Evolutionary conservation across 2,113 vertebrate species (phyloP), one percentile per base, ranked within the genome.

Genomic region (Nematolebias whitei): DNA sequence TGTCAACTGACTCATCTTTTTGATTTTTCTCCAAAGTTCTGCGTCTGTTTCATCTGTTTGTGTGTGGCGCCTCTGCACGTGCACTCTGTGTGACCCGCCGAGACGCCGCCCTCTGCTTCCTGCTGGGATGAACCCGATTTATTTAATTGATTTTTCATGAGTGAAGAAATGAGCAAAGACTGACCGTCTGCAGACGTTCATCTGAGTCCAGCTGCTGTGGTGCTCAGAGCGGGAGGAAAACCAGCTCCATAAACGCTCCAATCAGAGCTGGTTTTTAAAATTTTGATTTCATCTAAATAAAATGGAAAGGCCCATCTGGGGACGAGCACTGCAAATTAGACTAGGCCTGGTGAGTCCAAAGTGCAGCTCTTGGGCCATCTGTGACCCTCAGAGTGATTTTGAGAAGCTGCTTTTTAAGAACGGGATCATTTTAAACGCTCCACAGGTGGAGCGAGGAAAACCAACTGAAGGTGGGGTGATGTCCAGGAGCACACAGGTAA

Each of bases 11-110:
- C 56, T 67, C 29, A 41, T 58, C 68, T 67, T 48, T 45, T 58
- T 57, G 47, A 2, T 73, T 68, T 52, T 58, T 70, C 64, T 67
- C 62, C 32, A 8, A 12, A 41, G 66, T 20, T 60, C 19, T n/a
- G 64, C 54, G 76, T 71, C 45, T 51, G 54, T 53, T 63, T 85
- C 76, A 80, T 85, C 78, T 85, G 81, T 87, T 74, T 71, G 5
- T 38, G 35, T 38, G 35, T 38, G 35, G 10, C n/a, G 90, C 89
- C 90, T 91, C 87, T 92, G 89, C 82, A 88, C 68, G 87, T 92
- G 90, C 87, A 91, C 91, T 93, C 82, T 92, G 89, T 85, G 89
- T 93, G 91, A 92, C 89, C 86, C 41, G 85, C 80, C 82, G n/a
- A n/a, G n/a, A n/a, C n/a, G n/a, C n/a, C n/a, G n/a, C n/a, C 72